phyloP scores from a whole-genome alignment of 1,140 invertebrate species.

The Temnothorax longispinosus region DNA sequence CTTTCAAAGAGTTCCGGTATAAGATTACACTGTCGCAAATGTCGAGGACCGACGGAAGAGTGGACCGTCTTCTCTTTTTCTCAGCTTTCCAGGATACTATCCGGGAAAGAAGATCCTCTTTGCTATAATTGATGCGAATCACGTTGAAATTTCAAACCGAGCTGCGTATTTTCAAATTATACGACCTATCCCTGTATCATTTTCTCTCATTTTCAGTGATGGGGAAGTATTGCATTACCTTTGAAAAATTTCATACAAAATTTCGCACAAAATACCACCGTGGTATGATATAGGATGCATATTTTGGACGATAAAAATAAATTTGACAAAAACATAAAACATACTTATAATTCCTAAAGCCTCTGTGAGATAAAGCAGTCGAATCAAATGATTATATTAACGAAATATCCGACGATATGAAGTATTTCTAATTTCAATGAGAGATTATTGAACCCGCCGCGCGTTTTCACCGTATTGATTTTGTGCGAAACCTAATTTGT shows the following conservation, averaged over 20 bases:
- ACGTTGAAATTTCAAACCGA: constrained; percentile 56
- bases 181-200: not conserved
- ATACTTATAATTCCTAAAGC: constrained; percentile 1
- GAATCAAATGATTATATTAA: constrained; percentile 16
- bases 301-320: not conserved
- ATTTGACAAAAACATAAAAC: not conserved
- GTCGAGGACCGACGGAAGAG: constrained; percentile 22
- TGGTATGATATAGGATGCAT: not conserved
- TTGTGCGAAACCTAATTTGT: constrained; percentile 22
- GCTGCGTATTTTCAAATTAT: constrained; percentile 45
- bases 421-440: not conserved
- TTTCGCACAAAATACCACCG: not conserved
- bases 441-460: not conserved
- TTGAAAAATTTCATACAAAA: constrained; percentile 22
- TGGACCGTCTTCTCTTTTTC: constrained; percentile 19
- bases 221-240: constrained; percentile 20
- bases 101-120: constrained; percentile 47
- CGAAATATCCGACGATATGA: not conserved
- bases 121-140: constrained; percentile 57
- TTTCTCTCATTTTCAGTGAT: constrained; percentile 18
- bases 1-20: constrained; percentile 11
- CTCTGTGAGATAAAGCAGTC: not conserved
- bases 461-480: constrained; percentile 6
- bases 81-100: constrained; percentile 1
- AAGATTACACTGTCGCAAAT: constrained; percentile 50